phyloP scores from a whole-genome alignment of 2,113 vertebrate species.

The Nansenia antarctica region DNA sequence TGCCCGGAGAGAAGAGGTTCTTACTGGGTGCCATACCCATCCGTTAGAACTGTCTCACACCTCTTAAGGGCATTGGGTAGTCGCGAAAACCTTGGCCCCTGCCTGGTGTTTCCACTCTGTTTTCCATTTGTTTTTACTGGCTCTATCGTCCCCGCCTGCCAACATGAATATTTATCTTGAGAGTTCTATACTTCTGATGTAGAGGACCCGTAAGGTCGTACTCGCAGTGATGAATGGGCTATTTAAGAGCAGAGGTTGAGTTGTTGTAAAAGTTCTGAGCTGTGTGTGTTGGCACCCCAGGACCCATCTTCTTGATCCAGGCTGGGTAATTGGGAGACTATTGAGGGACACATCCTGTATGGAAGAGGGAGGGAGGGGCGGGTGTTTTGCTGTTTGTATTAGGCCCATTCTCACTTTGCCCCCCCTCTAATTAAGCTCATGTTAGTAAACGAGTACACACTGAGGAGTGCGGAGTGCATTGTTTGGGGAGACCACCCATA shows the following conservation, averaged over 20 bases:
- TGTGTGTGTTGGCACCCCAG: conserved; percentile 1
- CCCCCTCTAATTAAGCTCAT: conserved; percentile 41
- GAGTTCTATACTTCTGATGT: conserved; percentile 34
- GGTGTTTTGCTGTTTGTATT: conserved; percentile 21
- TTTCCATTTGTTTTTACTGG: conserved; percentile 21
- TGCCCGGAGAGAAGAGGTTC: conserved; percentile 21
- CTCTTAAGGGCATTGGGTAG: conserved; percentile 41
- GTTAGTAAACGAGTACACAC: conserved; percentile 30
- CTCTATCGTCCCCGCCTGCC: conserved; percentile 29
- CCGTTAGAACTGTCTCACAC: conserved; percentile 39
- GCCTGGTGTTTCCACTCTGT: conserved; percentile 27
- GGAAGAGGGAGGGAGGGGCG: conserved; percentile 17
- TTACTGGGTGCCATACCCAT: conserved; percentile 16
- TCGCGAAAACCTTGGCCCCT: conserved; percentile 41
- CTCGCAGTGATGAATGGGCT: neutral
- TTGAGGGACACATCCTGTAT: conserved; percentile 30
- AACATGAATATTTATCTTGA: conserved; percentile 50
- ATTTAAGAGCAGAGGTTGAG: neutral
- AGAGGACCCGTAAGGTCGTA: conserved; percentile 17
- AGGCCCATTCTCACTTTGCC: conserved; percentile 22
- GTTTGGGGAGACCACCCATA: conserved; percentile 34
- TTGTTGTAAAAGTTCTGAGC: no score
- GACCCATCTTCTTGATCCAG: neutral
- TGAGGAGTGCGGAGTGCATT: conserved; percentile 27
- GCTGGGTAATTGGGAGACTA: conserved; percentile 45